A percentile compares a stretch with the other conserved stretches of the same genome.
These are phyloP conservation scores for Phytoseiulus persimilis DNA, from an alignment of 2,888 invertebrate genomes.

Conservation along the genomic window DNA sequence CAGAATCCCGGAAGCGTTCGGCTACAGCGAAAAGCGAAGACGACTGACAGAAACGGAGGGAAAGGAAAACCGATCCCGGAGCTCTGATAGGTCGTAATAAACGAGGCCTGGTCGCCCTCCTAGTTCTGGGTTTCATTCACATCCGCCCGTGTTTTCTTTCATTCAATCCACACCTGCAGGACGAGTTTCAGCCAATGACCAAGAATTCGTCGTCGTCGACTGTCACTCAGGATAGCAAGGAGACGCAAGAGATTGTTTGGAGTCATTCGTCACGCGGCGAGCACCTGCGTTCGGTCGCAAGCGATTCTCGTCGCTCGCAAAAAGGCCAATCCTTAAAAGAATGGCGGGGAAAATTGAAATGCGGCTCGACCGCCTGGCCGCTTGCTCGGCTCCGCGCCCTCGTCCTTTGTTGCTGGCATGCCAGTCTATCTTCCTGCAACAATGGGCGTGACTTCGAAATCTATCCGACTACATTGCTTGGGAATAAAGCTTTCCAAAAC, in stretches of 20 bases:
- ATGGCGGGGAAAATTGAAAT: background rate
- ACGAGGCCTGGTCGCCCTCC: background rate
- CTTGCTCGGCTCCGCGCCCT: background rate
- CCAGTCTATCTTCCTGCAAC: background rate
- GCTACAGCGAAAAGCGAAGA: too few relatives aligned
- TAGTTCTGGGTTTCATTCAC: background rate
- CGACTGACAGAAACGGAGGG: too few relatives aligned
- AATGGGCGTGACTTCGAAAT: background rate
- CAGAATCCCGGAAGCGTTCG: too few relatives aligned
- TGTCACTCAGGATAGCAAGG: background rate
- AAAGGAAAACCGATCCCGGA: background rate
- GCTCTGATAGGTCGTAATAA: background rate
- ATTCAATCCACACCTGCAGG: background rate
- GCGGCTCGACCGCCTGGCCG: background rate
- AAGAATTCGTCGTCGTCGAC: background rate
- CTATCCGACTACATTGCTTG: background rate
- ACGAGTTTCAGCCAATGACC: background rate
- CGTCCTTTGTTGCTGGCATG: background rate
- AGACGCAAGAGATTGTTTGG: background rate
- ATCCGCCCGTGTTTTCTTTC: background rate
- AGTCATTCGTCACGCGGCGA: conserved; percentile 5
- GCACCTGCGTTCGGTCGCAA: background rate
- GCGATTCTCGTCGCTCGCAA: background rate
- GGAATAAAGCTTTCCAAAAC: background rate
- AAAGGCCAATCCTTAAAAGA: background rate